Evolutionary conservation across 2,113 vertebrate genomes (phyloP).

Genomic region (Spilogale gracilis): DNA sequence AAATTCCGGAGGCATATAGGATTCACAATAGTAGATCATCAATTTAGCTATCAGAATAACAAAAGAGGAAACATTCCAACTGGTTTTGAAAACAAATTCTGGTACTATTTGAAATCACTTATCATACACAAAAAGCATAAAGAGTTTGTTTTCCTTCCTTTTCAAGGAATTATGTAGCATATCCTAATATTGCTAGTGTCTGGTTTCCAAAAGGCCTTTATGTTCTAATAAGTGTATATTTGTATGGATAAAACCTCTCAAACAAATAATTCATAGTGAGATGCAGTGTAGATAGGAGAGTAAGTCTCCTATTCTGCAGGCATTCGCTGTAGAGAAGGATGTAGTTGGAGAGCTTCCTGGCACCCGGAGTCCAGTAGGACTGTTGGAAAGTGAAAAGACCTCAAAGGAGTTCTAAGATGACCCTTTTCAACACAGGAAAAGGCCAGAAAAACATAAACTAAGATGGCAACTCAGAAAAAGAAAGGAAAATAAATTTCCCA

Average conservation of each 20-base stretch:
- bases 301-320: background rate
- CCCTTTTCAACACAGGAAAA: background rate
- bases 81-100: background rate
- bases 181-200: background rate
- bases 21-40: background rate
- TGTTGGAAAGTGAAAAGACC: background rate
- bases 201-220: constrained; percentile 40
- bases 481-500: background rate
- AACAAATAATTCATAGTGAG: background rate
- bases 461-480: background rate
- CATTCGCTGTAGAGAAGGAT: background rate
- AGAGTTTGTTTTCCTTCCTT: background rate
- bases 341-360: background rate
- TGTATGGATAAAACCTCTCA: background rate
- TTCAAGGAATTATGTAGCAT: background rate
- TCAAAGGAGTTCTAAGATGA: background rate
- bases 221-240: constrained; percentile 31
- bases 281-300: background rate
- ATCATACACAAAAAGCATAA: background rate
- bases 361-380: background rate
- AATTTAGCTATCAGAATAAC: background rate
- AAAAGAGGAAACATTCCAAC: background rate
- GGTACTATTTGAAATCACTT: background rate
- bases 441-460: background rate
- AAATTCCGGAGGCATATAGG: background rate